Evolutionary conservation across 2,797 vertebrate genomes (phyloP), one percentile per base, ranked within the genome.

Genomic region (Takifugu ocellatus): DNA sequence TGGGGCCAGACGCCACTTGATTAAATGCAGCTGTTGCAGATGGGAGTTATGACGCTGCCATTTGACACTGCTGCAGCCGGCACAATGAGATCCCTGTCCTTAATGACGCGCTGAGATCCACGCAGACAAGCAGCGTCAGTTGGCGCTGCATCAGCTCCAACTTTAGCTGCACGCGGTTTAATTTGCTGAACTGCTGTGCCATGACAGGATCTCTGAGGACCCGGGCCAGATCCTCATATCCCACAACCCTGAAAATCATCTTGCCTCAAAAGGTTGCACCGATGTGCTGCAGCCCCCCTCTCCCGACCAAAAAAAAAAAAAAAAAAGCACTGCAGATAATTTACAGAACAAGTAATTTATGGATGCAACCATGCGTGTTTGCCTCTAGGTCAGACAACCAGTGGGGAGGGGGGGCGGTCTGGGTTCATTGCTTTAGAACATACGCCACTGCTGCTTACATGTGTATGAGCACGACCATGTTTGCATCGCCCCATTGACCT

Each of bases 11-110:
- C 78, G 45, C 63, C 0, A 52, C 61, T 73, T 84, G 85, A 88
- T 84, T 83, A 83, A 88, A 87, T 72, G 78, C 79, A 82, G 83
- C 74, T 78, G 81, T 70, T 80, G 66, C 65, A 60, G 66, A 31
- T 53, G 2, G 57, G 68, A 68, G 74, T 76, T 69, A 73, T 16
- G 39, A 60, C 1, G 46, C 66, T 55, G 73, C 68, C 65, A 70
- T 70, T 63, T 74, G 68, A 78, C 81, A 53, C 63, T 14, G 62
- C 65, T 42, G 58, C 51, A 26, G 57, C 66, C 58, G 25, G 46
- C 72, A 74, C 71, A 77, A 74, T 63, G 29, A 78, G 65, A 68
- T 12, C 46, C 49, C 59, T 16, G 63, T 46, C 59, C 29, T 48
- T 83, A 74, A 81, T 63, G 72, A 72, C 49, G 45, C 57, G 3